Conservation (phyloP, 1,140 invertebrate species). For the Drosophila busckii region DNA sequence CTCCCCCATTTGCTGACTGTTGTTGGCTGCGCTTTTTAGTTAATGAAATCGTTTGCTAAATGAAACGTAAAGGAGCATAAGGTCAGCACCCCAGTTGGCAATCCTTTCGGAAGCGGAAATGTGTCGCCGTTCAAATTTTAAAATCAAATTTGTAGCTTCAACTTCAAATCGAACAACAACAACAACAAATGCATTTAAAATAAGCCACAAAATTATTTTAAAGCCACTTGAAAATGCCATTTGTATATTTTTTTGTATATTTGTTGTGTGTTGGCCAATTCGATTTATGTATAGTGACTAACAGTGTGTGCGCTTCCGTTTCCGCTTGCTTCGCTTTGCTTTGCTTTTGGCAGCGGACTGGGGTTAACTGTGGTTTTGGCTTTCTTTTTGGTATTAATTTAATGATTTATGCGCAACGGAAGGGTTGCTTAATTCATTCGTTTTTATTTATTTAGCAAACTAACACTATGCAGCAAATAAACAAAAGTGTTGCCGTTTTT, state of each 20-base stretch:
- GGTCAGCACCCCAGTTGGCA: constrained; percentile 9
- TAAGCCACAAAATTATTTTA: constrained; percentile 54
- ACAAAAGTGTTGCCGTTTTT: too few relatives aligned
- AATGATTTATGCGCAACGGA: constrained; percentile 75
- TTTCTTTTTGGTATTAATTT: constrained; percentile 57
- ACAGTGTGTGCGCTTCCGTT: constrained; percentile 71
- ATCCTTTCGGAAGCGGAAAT: constrained; percentile 67
- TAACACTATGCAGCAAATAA: too few relatives aligned
- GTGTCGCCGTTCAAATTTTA: constrained; percentile 69
- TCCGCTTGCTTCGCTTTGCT: constrained; percentile 20
- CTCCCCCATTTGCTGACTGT: constrained; percentile 23
- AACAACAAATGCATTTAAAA: too few relatives aligned
- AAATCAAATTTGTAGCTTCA: constrained; percentile 43
- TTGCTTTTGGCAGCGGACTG: not conserved
- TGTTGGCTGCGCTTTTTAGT: constrained; percentile 67
- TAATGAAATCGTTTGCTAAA: constrained; percentile 78
- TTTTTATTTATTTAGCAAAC: constrained; percentile 45
- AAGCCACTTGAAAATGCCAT: constrained; percentile 58
- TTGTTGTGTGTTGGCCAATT: constrained; percentile 4
- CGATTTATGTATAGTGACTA: constrained; percentile 52
- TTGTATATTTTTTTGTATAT: constrained; percentile 15
- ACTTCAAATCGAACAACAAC: constrained; percentile 17
- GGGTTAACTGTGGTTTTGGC: constrained; percentile 36
- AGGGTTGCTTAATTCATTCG: constrained; percentile 70
- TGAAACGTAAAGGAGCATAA: constrained; percentile 72